These are phyloP conservation scores for Elysia chlorotica DNA, from an alignment of 1,140 invertebrate species.

Conservation along the genomic window DNA sequence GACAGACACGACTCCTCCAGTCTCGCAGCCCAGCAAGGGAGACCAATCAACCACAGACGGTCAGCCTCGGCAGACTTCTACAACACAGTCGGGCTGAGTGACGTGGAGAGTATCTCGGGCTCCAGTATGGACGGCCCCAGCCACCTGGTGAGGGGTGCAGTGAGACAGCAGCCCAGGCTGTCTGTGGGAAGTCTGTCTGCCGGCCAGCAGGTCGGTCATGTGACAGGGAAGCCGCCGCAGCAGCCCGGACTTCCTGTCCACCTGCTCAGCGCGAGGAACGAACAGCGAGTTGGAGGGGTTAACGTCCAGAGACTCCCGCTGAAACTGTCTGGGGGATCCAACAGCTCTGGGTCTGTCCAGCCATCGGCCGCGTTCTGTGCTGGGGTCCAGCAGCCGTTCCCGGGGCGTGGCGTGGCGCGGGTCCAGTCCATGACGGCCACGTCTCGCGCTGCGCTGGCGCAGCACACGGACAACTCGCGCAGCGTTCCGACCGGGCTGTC, in stretches of 20 bases:
- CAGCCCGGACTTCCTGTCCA: slow-evolving; percentile 64
- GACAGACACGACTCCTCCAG: background rate
- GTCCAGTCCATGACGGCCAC: slow-evolving; percentile 18
- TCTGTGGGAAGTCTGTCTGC: slow-evolving; percentile 28
- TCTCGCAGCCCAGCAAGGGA: slow-evolving; percentile 12
- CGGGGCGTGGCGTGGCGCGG: background rate
- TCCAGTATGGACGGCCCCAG: slow-evolving; percentile 2
- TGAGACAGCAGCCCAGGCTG: slow-evolving; percentile 20
- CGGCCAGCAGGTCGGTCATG: slow-evolving; percentile 3
- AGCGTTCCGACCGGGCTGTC: slow-evolving; percentile 30
- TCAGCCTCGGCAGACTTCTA: slow-evolving; percentile 52
- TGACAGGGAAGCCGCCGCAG: slow-evolving; percentile 25
- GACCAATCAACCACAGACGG: slow-evolving; percentile 33
- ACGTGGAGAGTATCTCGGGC: slow-evolving; percentile 20
- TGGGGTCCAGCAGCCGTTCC: slow-evolving; percentile 20
- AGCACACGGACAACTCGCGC: slow-evolving; percentile 24
- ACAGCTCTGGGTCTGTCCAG: background rate
- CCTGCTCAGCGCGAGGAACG: slow-evolving; percentile 81
- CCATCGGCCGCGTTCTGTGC: slow-evolving; percentile 19
- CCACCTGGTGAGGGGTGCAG: slow-evolving; percentile 9
- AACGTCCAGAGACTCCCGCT: slow-evolving; percentile 41
- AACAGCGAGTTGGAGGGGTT: slow-evolving; percentile 71
- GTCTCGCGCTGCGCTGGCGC: slow-evolving; percentile 15
- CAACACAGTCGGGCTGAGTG: slow-evolving; percentile 23
- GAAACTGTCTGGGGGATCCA: slow-evolving; percentile 33